A percentile compares a stretch with the other conserved stretches of the same genome.
Conservation (phyloP, 53 echinoderm and acorn worm genomes). For the Paracentrotus lividus region DNA sequence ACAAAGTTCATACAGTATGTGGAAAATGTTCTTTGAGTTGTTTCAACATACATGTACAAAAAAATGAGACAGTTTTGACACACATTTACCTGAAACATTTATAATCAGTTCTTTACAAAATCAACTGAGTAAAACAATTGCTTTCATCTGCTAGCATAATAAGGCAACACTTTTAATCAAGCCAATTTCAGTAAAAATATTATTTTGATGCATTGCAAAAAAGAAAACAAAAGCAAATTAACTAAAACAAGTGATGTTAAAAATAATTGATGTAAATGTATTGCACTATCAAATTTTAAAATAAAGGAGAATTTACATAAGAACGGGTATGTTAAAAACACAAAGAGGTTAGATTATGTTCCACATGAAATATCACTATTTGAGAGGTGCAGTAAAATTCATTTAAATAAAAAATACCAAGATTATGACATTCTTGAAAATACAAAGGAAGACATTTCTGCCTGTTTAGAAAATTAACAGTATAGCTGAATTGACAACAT, state of each 20-base stretch:
- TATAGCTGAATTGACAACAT: background rate
- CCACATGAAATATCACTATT: background rate
- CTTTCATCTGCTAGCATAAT: background rate
- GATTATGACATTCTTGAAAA: background rate
- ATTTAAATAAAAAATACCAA: background rate
- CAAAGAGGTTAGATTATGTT: background rate
- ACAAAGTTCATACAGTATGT: background rate
- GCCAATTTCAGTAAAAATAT: constrained; percentile 8
- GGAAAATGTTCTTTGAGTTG: background rate
- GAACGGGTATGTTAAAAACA: constrained; percentile 4
- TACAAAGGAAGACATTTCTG: constrained; percentile 26
- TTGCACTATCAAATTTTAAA: constrained; percentile 60
- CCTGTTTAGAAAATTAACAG: background rate
- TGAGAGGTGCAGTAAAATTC: background rate
- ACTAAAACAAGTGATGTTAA: background rate
- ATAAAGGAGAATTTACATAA: background rate
- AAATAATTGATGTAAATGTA: constrained; percentile 35
- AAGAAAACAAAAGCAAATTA: background rate
- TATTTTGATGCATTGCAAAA: background rate
- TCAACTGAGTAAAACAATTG: background rate
- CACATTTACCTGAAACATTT: background rate
- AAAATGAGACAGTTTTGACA: background rate
- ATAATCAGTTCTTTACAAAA: background rate
- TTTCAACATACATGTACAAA: background rate
- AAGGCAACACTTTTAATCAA: background rate